Evolutionary conservation across 2,113 vertebrate species (phyloP).

Genomic region (Vulpes lagopus): DNA sequence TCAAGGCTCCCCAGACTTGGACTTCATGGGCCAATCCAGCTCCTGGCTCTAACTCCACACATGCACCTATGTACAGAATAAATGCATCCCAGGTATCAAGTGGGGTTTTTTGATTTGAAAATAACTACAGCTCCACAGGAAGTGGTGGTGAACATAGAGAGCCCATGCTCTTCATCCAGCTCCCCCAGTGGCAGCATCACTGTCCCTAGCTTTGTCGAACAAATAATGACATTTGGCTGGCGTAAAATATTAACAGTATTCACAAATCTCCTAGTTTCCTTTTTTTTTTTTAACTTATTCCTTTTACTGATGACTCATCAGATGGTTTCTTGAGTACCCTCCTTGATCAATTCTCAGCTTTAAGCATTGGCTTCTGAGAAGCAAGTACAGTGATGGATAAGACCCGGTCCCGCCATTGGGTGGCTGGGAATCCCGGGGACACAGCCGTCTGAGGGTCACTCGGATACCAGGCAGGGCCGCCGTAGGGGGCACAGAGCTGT

Average conservation of each 20-base stretch:
- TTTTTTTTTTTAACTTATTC: neutral
- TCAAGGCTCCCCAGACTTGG: rapidly evolving
- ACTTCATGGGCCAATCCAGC: rapidly evolving
- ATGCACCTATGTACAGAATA: rapidly evolving
- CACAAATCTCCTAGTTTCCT: rapidly evolving
- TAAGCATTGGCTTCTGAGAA: neutral
- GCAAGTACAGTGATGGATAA: rapidly evolving
- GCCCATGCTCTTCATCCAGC: rapidly evolving
- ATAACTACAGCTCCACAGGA: neutral
- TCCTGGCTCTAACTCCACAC: rapidly evolving
- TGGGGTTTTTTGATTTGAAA: neutral
- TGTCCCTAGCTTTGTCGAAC: neutral
- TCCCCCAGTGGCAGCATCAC: rapidly evolving
- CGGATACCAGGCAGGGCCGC: neutral
- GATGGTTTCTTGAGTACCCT: neutral
- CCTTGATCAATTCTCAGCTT: neutral
- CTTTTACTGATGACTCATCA: neutral
- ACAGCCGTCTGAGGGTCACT: rapidly evolving
- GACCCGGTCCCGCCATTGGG: rapidly evolving
- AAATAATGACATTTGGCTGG: rapidly evolving
- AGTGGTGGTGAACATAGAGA: neutral
- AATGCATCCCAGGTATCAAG: rapidly evolving
- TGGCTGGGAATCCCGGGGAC: neutral
- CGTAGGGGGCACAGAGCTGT: neutral
- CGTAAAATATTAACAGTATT: neutral